Evolutionary conservation across 2,888 invertebrate species (phyloP), one percentile per base, ranked within the genome.

Genomic region (Lysandra bellargus): DNA sequence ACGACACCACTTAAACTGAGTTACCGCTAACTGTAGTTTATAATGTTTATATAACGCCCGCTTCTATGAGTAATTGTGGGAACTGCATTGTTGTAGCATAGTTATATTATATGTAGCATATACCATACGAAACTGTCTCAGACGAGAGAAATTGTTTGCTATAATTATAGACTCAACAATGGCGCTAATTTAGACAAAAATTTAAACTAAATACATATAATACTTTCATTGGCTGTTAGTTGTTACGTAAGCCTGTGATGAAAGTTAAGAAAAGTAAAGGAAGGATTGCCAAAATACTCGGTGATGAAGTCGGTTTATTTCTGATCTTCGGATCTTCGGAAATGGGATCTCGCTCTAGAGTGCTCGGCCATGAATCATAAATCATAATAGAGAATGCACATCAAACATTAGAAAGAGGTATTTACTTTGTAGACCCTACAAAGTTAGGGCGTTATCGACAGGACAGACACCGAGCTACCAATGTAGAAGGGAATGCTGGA

Each of bases 21-120:
- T 7, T 23, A 64, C 64, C 12, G 5, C 23, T 30, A 76, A 57
- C 53, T 57, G 53, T 33, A 76, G 76, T 33, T 57, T 53, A 75
- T 57, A 33, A 17, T 76, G 49, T 49, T 76, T 57, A 76, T 76
- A 76, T 76, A 30, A 76, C 33, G 30, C 49, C 49, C 76, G 14
- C 14, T 33, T 76, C 17, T 76, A 17, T 53, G 76, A 33, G 57
- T 49, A 76, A 76, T 57, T 76, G 76, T 76, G 76, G 14, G 76
- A 76, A 76, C 30, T 23, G n/a, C 17, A 74, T 44, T 44, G 44
- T 74, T 74, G 74, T 44, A 23, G 3, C 49, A 49, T 44, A 57
- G 57, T 30, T 57, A 53, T 17, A 23, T 23, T 23, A 23, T 23
- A 23, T 23, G 23, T 23, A 23, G 23, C 23, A 23, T 23, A 49